Percentiles rank a stretch among this genome's conserved stretches.
These are phyloP conservation scores for Neocloeon triangulifer DNA, from an alignment of 1,140 invertebrate species.

Conservation along the genomic window DNA sequence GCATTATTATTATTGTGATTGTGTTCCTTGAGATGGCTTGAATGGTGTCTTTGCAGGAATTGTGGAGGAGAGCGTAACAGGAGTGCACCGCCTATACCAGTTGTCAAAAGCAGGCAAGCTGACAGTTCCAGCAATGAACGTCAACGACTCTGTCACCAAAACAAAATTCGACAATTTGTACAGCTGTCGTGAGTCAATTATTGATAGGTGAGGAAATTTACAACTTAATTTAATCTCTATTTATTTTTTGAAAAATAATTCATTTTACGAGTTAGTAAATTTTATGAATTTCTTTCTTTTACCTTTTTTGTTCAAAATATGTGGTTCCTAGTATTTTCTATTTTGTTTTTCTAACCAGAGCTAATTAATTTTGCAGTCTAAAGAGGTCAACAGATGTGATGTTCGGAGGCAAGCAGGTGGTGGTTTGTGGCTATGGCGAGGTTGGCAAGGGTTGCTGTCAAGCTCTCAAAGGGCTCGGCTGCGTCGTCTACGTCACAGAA, in stretches of 20 bases:
- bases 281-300: slow-evolving; percentile 8
- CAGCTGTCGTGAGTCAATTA: slow-evolving; percentile 70
- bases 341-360: slow-evolving; percentile 15
- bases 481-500: slow-evolving; percentile 88
- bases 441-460: slow-evolving; percentile 95
- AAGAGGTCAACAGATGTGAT: slow-evolving; percentile 93
- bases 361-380: too few relatives aligned
- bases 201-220: slow-evolving; percentile 50
- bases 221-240: too few relatives aligned
- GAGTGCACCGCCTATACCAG: slow-evolving; percentile 90
- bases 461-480: slow-evolving; percentile 81
- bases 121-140: slow-evolving; percentile 96
- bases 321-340: slow-evolving; percentile 7
- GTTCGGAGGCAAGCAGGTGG: slow-evolving; percentile 94
- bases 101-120: slow-evolving; percentile 85
- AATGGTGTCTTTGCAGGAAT: slow-evolving; percentile 39
- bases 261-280: slow-evolving; percentile 4
- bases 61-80: slow-evolving; percentile 94
- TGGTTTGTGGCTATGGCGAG: slow-evolving; percentile 93
- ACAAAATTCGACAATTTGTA: slow-evolving; percentile 98
- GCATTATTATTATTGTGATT: too few relatives aligned
- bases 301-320: neutral
- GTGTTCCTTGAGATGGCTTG: slow-evolving; percentile 1
- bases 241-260: slow-evolving; percentile 1
- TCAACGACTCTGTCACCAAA: slow-evolving; percentile 96